Base-by-base conservation (phyloP, 1,140 invertebrate species). In the Lithobius niger region DNA sequence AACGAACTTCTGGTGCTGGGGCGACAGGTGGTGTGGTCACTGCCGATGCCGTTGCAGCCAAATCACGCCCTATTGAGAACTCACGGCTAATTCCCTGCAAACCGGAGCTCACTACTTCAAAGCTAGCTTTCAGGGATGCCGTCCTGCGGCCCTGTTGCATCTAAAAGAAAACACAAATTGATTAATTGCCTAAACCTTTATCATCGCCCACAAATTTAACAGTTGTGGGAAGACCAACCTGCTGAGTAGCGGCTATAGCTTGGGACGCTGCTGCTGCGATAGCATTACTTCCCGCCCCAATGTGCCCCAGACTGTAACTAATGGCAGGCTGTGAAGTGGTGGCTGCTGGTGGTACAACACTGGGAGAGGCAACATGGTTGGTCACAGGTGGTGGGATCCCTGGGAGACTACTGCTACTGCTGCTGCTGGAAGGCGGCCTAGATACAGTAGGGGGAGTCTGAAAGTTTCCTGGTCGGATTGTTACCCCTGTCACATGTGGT, bases 201-300 rank as follows among this genome's bases (percentile, higher is more conserved):
- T n/a, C n/a, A n/a, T n/a, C n/a, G n/a, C n/a, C n/a, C n/a, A n/a
- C n/a, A n/a, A n/a, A n/a, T n/a, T n/a, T n/a, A n/a, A n/a, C n/a
- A n/a, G n/a, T n/a, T n/a, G n/a, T n/a, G n/a, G n/a, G n/a, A n/a
- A 62, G 54, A 55, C 36, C 59, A 67, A 83, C 81, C 74, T 95
- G 91, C 64, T 97, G 90, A 16, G 94, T 97, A 2, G 91, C 91
- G 13, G 89, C 90, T 56, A 97, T 97, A 0, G 92, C 92, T 70
- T 97, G 92, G 21, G 90, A 93, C 0, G 92, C 92, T 16, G 92
- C 92, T 1, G 88, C 90, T 0, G 90, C 91, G 56, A 97, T 92
- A 0, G 92, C 87, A 65, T 84, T 93, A 22, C 85, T 85, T 42
- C 84, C 84, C 21, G 74, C 79, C 21, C 83, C 83, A 59, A 86